phyloP scores from a whole-genome alignment of 2,113 vertebrate species.

The Anolis carolinensis region DNA sequence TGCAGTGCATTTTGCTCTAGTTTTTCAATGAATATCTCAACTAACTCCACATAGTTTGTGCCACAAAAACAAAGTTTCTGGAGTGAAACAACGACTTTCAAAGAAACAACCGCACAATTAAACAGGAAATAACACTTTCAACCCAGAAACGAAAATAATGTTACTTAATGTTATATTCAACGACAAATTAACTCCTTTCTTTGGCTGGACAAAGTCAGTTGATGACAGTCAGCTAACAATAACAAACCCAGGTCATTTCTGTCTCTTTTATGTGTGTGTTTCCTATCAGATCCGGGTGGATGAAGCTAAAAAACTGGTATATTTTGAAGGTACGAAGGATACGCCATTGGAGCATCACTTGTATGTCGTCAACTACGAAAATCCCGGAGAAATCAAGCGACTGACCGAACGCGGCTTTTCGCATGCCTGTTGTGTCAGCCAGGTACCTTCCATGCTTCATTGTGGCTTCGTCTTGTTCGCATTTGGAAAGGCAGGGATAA shows the following conservation, averaged over 20 bases:
- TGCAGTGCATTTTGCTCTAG: no score
- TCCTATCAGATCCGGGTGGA: constrained; percentile 81
- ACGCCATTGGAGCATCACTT: constrained; percentile 83
- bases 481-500: no score
- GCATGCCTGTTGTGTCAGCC: constrained; percentile 80
- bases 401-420: constrained; percentile 81
- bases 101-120: no score
- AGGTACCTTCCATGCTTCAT: constrained; percentile 62
- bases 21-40: no score
- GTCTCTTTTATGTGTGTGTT: constrained; percentile 34
- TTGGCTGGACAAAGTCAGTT: neutral
- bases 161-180: no score
- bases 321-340: constrained; percentile 85
- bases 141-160: no score
- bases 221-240: neutral
- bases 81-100: no score
- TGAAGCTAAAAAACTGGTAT: constrained; percentile 80
- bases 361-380: constrained; percentile 79
- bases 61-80: no score
- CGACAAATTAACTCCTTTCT: neutral
- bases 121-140: no score
- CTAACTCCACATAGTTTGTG: no score
- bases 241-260: neutral
- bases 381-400: constrained; percentile 76
- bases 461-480: neutral